These are phyloP conservation scores for Verasper variegatus DNA, from an alignment of 2,113 vertebrate species.

Conservation along the genomic window DNA sequence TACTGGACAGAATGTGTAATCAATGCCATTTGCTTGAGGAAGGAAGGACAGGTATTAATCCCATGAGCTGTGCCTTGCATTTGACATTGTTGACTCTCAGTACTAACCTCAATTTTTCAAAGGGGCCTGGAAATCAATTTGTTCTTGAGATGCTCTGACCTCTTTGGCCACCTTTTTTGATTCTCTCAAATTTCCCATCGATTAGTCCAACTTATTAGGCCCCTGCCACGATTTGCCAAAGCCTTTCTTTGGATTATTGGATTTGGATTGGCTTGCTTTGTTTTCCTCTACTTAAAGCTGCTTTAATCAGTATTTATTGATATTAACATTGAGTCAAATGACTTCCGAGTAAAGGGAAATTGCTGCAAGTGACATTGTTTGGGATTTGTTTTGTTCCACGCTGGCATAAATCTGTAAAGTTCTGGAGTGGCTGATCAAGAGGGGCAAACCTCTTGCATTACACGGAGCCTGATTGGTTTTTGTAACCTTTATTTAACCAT, in stretches of 20 bases:
- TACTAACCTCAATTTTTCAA: conserved; percentile 75
- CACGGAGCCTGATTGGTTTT: background rate
- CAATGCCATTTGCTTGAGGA: conserved; percentile 51
- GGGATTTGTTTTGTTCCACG: conserved; percentile 35
- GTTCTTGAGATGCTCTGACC: conserved; percentile 69
- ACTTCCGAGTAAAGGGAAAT: conserved; percentile 33
- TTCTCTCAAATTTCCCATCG: conserved; percentile 71
- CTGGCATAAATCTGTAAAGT: conserved; percentile 12
- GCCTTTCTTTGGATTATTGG: conserved; percentile 60
- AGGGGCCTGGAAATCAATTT: conserved; percentile 71
- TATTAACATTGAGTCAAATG: conserved; percentile 45
- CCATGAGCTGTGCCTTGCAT: conserved; percentile 41
- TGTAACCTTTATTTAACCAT: conserved; percentile 4
- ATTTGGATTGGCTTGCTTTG: conserved; percentile 63
- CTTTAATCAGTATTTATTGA: conserved; percentile 53
- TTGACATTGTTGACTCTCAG: conserved; percentile 67
- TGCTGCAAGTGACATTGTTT: conserved; percentile 31
- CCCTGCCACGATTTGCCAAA: conserved; percentile 39
- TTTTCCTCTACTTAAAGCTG: conserved; percentile 49
- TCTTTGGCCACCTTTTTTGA: conserved; percentile 69
- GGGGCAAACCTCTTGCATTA: background rate
- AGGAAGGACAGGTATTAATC: conserved; percentile 63
- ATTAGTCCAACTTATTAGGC: conserved; percentile 63
- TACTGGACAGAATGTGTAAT: conserved; percentile 47
- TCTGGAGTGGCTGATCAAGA: conserved; percentile 7